phyloP scores from a whole-genome alignment of 2,888 invertebrate species.

The Eristalis arbustorum region DNA sequence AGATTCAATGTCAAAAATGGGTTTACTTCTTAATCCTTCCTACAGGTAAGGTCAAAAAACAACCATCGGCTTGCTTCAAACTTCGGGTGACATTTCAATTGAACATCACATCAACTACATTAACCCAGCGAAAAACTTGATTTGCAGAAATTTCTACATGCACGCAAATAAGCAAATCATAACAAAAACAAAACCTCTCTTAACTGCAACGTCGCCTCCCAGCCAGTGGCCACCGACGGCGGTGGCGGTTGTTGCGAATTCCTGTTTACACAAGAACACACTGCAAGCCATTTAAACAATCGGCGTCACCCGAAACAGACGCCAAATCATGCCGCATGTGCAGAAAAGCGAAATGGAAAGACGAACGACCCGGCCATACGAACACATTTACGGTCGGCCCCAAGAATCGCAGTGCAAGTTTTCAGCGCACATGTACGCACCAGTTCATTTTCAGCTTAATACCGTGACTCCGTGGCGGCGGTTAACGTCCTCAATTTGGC shows the following conservation, averaged over 20 bases:
- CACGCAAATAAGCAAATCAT: too few species aligned
- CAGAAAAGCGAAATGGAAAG: background rate
- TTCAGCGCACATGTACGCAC: constrained; percentile 26
- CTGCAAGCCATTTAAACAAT: constrained; percentile 12
- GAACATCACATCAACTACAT: too few species aligned
- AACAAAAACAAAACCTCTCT: too few species aligned
- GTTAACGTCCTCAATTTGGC: constrained; percentile 50
- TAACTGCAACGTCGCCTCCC: constrained; percentile 3
- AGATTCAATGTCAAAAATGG: too few species aligned
- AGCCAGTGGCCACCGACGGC: constrained; percentile 9
- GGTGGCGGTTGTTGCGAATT: background rate
- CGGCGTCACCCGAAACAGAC: background rate
- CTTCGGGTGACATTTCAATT: too few species aligned
- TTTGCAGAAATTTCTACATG: too few species aligned
- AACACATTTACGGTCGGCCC: constrained; percentile 9
- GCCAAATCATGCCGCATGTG: background rate
- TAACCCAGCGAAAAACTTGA: too few species aligned
- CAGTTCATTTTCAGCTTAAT: constrained; percentile 1
- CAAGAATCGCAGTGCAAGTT: constrained; percentile 15
- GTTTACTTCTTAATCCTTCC: too few species aligned
- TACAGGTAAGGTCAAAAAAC: too few species aligned
- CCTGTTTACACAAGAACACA: constrained; percentile 34
- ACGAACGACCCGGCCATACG: background rate
- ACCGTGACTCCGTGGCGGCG: constrained; percentile 13
- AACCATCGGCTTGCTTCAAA: too few species aligned